phyloP scores from a whole-genome alignment of 2,888 invertebrate genomes.

The Dicranocentrus wangi region DNA sequence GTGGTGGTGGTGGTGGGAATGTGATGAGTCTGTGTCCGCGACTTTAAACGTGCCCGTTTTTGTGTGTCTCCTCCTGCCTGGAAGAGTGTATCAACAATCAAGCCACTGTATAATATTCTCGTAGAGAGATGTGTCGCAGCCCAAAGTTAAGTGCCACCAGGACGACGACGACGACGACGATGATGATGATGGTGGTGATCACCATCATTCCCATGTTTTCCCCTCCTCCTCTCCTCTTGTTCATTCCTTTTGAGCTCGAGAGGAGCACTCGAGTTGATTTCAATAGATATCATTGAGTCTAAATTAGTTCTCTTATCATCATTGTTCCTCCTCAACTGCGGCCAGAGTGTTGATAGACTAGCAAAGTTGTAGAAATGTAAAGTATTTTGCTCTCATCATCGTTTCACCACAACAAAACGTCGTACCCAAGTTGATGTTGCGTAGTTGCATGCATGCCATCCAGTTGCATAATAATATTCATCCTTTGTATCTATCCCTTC shows the following conservation, averaged over 20 bases:
- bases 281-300: conserved; percentile 63
- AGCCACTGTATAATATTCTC: conserved; percentile 20
- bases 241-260: conserved; percentile 38
- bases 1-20: conserved; percentile 7
- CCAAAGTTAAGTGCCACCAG: conserved; percentile 24
- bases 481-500: neutral
- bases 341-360: conserved; percentile 5
- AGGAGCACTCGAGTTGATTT: conserved; percentile 61
- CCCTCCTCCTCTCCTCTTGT: conserved; percentile 2
- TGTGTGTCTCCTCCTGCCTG: too few species aligned
- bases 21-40: too few species aligned
- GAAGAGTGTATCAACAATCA: conserved; percentile 5
- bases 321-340: conserved; percentile 51
- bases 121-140: conserved; percentile 19
- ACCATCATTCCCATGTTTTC: conserved; percentile 46
- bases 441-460: neutral
- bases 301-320: conserved; percentile 63
- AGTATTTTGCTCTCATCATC: too few species aligned
- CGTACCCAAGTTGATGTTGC: neutral
- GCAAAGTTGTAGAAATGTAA: too few species aligned
- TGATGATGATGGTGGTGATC: neutral
- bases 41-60: neutral
- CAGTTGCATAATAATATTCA: neutral
- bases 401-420: too few species aligned
- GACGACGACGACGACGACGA: conserved; percentile 2